These are phyloP conservation scores for Eutolmus rufibarbis DNA, from an alignment of 2,888 invertebrate species.

Conservation along the genomic window DNA sequence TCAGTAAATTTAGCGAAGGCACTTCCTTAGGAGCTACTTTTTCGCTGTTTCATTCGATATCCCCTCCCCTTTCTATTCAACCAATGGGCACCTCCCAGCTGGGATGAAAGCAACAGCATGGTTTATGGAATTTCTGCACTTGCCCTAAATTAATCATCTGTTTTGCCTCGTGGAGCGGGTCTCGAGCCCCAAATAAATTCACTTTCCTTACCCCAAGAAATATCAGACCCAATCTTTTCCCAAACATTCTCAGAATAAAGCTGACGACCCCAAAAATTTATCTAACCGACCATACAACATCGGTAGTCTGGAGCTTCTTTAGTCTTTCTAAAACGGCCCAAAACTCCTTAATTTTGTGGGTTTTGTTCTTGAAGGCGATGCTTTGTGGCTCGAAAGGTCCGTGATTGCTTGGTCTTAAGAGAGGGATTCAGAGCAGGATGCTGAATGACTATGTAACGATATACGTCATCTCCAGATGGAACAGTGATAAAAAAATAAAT, in stretches of 20 bases:
- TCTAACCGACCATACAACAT: neutral
- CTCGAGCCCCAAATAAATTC: neutral
- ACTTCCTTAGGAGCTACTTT: neutral
- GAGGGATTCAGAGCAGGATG: neutral
- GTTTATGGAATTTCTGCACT: constrained; percentile 20
- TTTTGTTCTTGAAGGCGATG: neutral
- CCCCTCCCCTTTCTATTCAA: neutral
- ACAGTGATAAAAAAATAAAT: neutral
- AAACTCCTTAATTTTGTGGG: neutral
- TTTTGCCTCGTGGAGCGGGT: neutral
- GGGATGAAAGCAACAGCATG: constrained; percentile 14
- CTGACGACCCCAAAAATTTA: constrained; percentile 21
- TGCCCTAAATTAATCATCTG: constrained; percentile 28
- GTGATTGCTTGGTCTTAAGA: neutral
- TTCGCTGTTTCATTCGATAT: constrained; percentile 14
- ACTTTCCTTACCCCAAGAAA: neutral
- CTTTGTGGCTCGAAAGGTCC: neutral
- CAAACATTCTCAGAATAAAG: neutral
- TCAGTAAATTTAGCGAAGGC: neutral
- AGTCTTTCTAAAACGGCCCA: neutral
- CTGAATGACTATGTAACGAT: neutral
- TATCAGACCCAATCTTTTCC: neutral
- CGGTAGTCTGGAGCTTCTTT: neutral
- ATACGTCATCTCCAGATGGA: neutral
- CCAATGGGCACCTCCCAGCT: neutral